These are phyloP conservation scores for Haliclystus octoradiatus DNA, from an alignment of 30 jellyfish, hydroid and myxozoan species.

Conservation along the genomic window DNA sequence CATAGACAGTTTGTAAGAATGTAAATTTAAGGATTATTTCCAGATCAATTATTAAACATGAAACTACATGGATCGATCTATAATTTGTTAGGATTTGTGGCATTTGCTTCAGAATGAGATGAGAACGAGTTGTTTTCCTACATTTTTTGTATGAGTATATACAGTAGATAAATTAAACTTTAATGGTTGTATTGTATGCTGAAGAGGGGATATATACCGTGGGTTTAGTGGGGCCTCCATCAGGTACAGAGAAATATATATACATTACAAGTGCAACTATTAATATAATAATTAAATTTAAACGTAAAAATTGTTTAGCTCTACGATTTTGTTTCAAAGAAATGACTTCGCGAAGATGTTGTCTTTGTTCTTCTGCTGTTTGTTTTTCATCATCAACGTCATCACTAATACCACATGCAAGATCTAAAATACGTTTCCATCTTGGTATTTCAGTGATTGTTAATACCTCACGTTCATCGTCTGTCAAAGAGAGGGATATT, in stretches of 20 bases:
- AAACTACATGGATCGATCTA: too few species aligned
- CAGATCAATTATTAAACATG: too few species aligned
- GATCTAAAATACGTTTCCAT: conserved; percentile 50
- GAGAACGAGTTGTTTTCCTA: too few species aligned
- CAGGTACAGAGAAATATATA: conserved; percentile 84
- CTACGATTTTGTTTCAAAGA: conserved; percentile 58
- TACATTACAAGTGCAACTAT: conserved; percentile 55
- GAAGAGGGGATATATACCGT: too few species aligned
- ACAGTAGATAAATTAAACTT: too few species aligned
- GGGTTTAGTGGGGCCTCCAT: conserved; percentile 94
- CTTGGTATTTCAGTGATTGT: conserved; percentile 16
- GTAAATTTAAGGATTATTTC: too few species aligned
- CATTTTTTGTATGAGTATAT: too few species aligned
- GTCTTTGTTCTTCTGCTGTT: conserved; percentile 57
- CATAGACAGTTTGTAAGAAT: too few species aligned
- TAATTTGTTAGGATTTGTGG: too few species aligned
- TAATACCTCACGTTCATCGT: not conserved
- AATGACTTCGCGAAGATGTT: conserved; percentile 65
- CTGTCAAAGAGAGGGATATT: too few species aligned
- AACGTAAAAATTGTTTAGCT: conserved; percentile 52
- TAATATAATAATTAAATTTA: conserved; percentile 33
- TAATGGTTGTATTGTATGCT: too few species aligned
- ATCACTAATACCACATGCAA: conserved; percentile 78
- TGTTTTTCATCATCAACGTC: conserved; percentile 47
- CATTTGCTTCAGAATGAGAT: too few species aligned